These are phyloP conservation scores for Oreochromis mossambicus DNA, from an alignment of 2,797 vertebrate genomes.

Conservation along the genomic window DNA sequence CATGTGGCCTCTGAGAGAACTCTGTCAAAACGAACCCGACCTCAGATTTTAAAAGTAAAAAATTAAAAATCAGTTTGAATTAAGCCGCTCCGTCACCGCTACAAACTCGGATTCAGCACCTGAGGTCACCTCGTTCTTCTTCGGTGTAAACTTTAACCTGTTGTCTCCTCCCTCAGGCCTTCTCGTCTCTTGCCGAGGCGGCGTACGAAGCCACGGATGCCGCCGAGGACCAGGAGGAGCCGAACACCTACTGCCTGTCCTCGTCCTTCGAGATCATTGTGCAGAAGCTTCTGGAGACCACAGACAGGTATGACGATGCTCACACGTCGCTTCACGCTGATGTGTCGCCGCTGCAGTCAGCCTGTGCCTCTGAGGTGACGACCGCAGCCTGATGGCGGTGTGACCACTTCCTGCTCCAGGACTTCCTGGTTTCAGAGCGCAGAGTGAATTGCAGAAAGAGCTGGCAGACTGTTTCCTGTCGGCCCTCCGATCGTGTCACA, in stretches of 20 bases:
- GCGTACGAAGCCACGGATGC: conserved; percentile 96
- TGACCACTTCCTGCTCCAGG: background rate
- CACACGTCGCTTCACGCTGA: background rate
- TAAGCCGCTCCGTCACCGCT: background rate
- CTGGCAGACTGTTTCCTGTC: background rate
- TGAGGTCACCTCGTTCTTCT: background rate
- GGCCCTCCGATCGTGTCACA: fast-evolving
- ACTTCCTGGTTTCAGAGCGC: background rate
- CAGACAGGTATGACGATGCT: conserved; percentile 75
- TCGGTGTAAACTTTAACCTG: fast-evolving
- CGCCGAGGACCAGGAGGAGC: conserved; percentile 94
- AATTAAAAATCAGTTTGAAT: background rate
- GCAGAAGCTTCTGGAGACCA: conserved; percentile 96
- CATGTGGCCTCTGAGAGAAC: background rate
- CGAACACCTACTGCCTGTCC: conserved; percentile 94
- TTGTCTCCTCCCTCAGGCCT: conserved; percentile 76
- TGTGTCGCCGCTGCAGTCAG: background rate
- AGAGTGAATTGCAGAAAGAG: background rate
- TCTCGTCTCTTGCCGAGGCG: conserved; percentile 96
- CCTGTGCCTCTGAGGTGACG: background rate
- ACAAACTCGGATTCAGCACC: background rate
- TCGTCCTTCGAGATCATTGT: conserved; percentile 97
- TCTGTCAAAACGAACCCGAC: background rate
- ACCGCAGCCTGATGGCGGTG: background rate
- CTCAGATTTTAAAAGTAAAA: too few species aligned